Conservation (phyloP, 30 jellyfish, hydroid and myxozoan genomes). For the Turritopsis rubra region DNA sequence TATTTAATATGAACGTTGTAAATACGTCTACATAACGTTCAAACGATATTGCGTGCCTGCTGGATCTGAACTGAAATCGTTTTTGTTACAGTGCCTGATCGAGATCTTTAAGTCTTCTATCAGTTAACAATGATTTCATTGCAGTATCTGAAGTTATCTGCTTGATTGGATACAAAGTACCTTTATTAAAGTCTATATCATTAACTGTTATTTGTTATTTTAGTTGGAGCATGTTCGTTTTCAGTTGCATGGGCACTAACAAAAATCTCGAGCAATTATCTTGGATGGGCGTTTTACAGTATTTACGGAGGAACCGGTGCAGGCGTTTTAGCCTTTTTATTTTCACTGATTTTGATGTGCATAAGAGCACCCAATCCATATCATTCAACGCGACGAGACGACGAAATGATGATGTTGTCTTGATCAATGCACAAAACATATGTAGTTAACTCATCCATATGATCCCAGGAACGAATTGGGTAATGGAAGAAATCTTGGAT, state of each 20-base stretch:
- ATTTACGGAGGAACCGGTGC: constrained; percentile 24
- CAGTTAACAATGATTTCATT: no score
- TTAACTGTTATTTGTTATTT: neutral
- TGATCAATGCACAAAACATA: neutral
- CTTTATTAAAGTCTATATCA: no score
- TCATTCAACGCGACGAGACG: constrained; percentile 24
- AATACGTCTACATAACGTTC: no score
- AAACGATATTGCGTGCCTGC: no score
- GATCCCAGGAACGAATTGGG: neutral
- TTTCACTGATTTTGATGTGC: constrained; percentile 20
- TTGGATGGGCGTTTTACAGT: constrained; percentile 21
- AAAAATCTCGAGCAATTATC: neutral
- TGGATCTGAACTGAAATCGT: no score
- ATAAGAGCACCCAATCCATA: constrained; percentile 31
- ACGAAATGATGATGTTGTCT: constrained; percentile 28
- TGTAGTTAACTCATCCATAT: no score
- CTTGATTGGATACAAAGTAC: no score
- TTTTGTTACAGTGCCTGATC: no score
- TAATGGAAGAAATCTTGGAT: neutral
- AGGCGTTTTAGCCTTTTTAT: constrained; percentile 13
- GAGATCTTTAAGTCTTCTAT: no score
- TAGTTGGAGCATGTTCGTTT: neutral
- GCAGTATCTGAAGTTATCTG: no score
- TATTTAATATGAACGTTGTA: no score
- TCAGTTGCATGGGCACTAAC: constrained; percentile 6